Percentiles rank a stretch among this genome's conserved stretches.
These are phyloP conservation scores for Squalus acanthias DNA, from an alignment of 2,797 vertebrate genomes.

Conservation along the genomic window DNA sequence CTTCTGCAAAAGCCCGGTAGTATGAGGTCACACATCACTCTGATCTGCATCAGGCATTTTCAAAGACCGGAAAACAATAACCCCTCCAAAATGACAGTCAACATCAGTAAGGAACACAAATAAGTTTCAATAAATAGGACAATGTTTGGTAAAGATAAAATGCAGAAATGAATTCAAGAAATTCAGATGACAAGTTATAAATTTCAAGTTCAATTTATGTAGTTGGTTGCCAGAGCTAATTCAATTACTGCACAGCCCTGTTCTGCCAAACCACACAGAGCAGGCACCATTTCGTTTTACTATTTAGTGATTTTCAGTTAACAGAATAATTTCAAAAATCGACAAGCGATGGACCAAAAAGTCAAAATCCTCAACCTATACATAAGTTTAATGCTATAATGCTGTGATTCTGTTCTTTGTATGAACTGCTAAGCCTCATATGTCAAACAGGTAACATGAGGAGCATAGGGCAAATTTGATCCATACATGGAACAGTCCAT, in stretches of 20 bases:
- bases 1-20: background rate
- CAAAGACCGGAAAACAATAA: background rate
- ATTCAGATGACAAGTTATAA: background rate
- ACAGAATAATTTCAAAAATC: background rate
- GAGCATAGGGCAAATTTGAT: background rate
- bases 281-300: background rate
- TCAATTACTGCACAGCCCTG: background rate
- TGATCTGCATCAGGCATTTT: background rate
- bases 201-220: background rate
- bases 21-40: background rate
- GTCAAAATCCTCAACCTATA: background rate
- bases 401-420: background rate
- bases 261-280: background rate
- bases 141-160: background rate
- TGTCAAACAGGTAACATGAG: background rate
- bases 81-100: background rate
- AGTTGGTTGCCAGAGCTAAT: background rate
- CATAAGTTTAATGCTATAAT: background rate
- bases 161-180: background rate
- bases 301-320: background rate
- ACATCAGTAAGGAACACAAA: background rate
- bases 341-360: background rate
- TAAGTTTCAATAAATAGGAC: background rate
- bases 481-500: background rate
- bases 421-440: background rate